Evolutionary conservation across 2,113 vertebrate genomes (phyloP).

Genomic region (Xenopus laevis): DNA sequence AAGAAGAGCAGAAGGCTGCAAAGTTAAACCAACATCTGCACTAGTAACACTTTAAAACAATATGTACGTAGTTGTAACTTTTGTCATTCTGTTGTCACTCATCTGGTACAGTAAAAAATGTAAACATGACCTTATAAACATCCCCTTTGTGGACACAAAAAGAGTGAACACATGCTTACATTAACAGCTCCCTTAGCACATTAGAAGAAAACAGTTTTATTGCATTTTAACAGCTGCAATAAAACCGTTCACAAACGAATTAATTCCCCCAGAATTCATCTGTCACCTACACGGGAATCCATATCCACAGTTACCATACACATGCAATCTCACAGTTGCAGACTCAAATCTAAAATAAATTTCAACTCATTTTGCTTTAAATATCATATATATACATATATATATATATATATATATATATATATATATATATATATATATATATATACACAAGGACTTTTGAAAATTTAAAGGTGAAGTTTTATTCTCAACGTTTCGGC

Average conservation of each 20-base stretch:
- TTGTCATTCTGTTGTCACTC: slow-evolving; percentile 27
- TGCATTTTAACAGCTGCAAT: slow-evolving; percentile 32
- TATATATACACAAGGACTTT: too few species aligned
- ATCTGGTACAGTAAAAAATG: slow-evolving; percentile 22
- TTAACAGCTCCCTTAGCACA: slow-evolving; percentile 22
- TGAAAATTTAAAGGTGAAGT: too few species aligned
- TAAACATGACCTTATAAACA: slow-evolving; percentile 35
- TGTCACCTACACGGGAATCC: slow-evolving; percentile 4
- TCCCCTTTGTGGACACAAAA: slow-evolving; percentile 20
- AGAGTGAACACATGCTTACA: slow-evolving; percentile 1
- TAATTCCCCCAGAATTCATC: slow-evolving; percentile 29
- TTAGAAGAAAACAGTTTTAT: slow-evolving; percentile 36
- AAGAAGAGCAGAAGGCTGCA: slow-evolving; percentile 12
- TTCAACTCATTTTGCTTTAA: too few species aligned
- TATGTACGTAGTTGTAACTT: slow-evolving; percentile 26
- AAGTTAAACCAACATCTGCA: slow-evolving; percentile 23
- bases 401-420: too few species aligned
- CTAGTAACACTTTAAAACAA: slow-evolving; percentile 5
- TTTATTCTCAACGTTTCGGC: too few species aligned
- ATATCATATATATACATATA: too few species aligned
- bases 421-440: too few species aligned
- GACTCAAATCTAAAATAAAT: too few species aligned
- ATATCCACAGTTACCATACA: too few species aligned
- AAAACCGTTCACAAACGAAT: slow-evolving; percentile 30
- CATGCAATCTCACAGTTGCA: too few species aligned